Percentiles rank a stretch among this genome's conserved stretches.
phyloP scores from a whole-genome alignment of 2,888 invertebrate species.

The Stegophylla sp. region DNA sequence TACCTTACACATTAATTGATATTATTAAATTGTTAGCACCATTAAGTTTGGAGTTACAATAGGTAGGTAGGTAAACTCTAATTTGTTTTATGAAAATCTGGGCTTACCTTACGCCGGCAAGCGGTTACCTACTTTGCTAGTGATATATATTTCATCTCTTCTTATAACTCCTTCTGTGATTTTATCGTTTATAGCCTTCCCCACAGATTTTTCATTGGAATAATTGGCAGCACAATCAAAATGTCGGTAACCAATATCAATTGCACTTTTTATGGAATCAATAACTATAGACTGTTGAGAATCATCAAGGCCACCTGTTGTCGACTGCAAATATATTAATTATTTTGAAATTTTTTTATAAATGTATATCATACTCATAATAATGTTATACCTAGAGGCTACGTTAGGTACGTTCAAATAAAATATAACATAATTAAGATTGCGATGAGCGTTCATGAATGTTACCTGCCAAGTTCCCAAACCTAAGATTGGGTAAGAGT shows the following conservation, averaged over 20 bases:
- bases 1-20: no score
- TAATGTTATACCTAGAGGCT: no score
- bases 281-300: conserved; percentile 70
- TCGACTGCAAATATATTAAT: conserved; percentile 28
- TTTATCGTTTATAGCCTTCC: conserved; percentile 72
- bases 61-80: no score
- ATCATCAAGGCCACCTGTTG: not conserved
- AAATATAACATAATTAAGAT: no score
- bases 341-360: no score
- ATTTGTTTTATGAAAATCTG: no score
- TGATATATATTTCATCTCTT: conserved; percentile 75
- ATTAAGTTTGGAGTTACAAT: no score
- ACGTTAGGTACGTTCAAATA: no score
- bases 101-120: no score
- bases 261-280: conserved; percentile 74
- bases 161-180: conserved; percentile 72
- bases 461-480: conserved; percentile 69
- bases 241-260: conserved; percentile 79
- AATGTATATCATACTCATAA: no score
- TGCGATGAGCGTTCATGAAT: no score
- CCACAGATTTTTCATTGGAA: conserved; percentile 75
- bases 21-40: no score
- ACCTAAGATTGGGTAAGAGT: conserved; percentile 67
- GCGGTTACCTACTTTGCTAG: conserved; percentile 73
- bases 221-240: conserved; percentile 79